Percentiles rank a stretch among this genome's conserved stretches.
Evolutionary conservation across 2,888 invertebrate genomes (phyloP).

Genomic region (Drosophila gaucha): DNA sequence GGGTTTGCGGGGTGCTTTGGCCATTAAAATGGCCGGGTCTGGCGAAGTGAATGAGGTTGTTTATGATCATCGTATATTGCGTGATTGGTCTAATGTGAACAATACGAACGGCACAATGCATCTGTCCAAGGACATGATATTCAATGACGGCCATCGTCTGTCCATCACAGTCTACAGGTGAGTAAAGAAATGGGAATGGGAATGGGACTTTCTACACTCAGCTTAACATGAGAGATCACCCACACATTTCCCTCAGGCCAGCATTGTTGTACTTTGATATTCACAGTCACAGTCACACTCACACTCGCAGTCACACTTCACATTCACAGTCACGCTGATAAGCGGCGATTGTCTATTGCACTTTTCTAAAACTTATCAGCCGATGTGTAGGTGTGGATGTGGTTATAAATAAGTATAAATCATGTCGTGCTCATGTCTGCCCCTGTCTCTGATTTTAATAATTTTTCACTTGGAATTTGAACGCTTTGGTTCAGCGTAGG

Average conservation of each 20-base stretch:
- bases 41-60: conserved; percentile 80
- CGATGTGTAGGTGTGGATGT: conserved; percentile 63
- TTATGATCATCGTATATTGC: conserved; percentile 83
- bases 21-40: conserved; percentile 66
- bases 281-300: conserved; percentile 17
- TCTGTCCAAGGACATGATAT: conserved; percentile 89
- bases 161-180: conserved; percentile 91
- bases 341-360: conserved; percentile 45
- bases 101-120: conserved; percentile 82
- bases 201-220: conserved; percentile 24
- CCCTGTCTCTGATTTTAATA: conserved; percentile 44
- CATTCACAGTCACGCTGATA: conserved; percentile 51
- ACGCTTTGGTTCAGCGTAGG: conserved; percentile 61
- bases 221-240: conserved; percentile 43
- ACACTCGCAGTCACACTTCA: conserved; percentile 12
- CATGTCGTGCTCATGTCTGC: conserved; percentile 61
- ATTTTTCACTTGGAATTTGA: conserved; percentile 78
- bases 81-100: conserved; percentile 83
- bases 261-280: conserved; percentile 43
- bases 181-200: conserved; percentile 32
- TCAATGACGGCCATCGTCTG: conserved; percentile 93
- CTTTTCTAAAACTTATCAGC: conserved; percentile 65
- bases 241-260: conserved; percentile 36
- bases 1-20: neutral
- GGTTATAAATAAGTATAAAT: conserved; percentile 60